Base-by-base conservation (phyloP, 2,113 vertebrate species). In the Cottus gobio region DNA sequence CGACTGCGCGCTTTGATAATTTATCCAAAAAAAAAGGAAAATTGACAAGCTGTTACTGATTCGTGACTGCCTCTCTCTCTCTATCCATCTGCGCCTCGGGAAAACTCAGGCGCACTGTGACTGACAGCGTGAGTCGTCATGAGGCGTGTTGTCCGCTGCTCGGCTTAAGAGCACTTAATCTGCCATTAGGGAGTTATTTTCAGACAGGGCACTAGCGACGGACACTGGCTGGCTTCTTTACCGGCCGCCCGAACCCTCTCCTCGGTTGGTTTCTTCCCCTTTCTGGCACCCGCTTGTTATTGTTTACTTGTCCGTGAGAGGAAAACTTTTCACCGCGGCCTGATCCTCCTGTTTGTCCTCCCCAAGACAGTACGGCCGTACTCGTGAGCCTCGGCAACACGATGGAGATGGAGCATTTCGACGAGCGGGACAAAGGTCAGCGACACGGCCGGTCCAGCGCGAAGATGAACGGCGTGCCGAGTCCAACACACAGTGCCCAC, bases 331-430 rank as follows among this genome's bases (percentile, higher is more conserved):
- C 34, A 12, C 61, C 65, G 5, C 26, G 63, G 24, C 7, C 15
- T 48, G 30, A 42, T 5, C 63, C 16, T 2, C 2, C 16, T 37
- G 1, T 46, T 56, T 28, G 30, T 58, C 50, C 9, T 9, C 13
- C 1, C 1, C 82, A 93, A 93, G 92, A 92, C 71, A 90, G 86
- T 39, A 90, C 84, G 34, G 93, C 86, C 54, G 75, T 89, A 22
- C 79, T 93, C 75, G 84, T 87, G 95, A 96, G 96, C 60, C 95
- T 97, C 46, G 95, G 92, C 83, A 95, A 94, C 92, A 94, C 96
- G 63, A 97, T 97, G 97, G 98, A 99, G 92, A 92, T 97, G 94
- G 98, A 99, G 90, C 98, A 99, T 76, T 99, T 99, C 83, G 98
- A 99, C 57, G 97, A 99, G 70, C 95, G 98, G 81, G 97, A 99